Conservation (phyloP, 2,888 invertebrate species). For the Pollenia griseotomentosa region DNA sequence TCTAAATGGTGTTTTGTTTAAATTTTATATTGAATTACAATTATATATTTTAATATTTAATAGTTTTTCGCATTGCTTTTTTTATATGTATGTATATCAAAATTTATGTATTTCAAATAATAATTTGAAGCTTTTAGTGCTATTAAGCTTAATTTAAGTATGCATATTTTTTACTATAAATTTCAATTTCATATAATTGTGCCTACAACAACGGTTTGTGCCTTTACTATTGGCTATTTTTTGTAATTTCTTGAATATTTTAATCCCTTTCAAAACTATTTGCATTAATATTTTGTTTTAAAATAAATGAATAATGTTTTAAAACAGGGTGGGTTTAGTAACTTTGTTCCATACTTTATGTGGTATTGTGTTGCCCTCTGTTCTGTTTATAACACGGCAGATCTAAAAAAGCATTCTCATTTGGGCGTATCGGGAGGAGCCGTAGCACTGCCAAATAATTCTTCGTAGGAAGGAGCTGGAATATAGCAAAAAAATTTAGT, state of each 20-base stretch:
- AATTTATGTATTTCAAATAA: constrained; percentile 16
- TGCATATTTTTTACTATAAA: too few relatives aligned
- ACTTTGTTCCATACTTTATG: constrained; percentile 67
- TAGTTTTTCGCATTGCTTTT: constrained; percentile 57
- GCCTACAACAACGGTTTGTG: constrained; percentile 38
- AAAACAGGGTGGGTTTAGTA: constrained; percentile 74
- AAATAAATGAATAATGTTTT: constrained; percentile 17
- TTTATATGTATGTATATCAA: constrained; percentile 5
- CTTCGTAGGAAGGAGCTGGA: constrained; percentile 83
- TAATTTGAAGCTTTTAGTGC: constrained; percentile 50
- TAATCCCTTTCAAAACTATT: constrained; percentile 59
- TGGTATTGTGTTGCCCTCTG: constrained; percentile 19
- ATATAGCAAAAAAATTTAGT: constrained; percentile 10
- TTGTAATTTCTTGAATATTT: constrained; percentile 11
- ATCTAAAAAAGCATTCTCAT: constrained; percentile 71
- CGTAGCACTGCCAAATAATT: constrained; percentile 81
- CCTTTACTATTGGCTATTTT: constrained; percentile 41
- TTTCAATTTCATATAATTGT: constrained; percentile 36
- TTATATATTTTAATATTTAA: constrained; percentile 29
- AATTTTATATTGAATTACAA: constrained; percentile 28
- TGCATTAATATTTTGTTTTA: neutral
- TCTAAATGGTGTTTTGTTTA: constrained; percentile 29
- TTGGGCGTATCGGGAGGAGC: constrained; percentile 79
- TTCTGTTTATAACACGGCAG: constrained; percentile 30
- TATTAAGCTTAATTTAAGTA: constrained; percentile 35